Percentiles rank a stretch among this genome's conserved stretches.
Conservation (phyloP, 2,113 vertebrate species). For the Trogon surrucura region DNA sequence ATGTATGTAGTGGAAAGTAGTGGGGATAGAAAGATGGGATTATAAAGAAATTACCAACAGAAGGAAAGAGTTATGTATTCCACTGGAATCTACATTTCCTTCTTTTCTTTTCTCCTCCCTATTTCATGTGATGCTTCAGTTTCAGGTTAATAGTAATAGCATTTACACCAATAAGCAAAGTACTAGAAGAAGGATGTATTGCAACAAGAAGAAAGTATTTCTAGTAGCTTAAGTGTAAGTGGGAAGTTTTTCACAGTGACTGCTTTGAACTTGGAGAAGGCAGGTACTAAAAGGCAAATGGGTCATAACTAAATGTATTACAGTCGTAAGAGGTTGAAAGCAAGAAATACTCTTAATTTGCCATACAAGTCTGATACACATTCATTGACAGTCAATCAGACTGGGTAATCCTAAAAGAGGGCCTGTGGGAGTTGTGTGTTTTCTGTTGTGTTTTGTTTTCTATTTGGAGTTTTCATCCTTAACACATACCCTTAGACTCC, state of each 20-base stretch:
- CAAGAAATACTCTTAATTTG: constrained; percentile 18
- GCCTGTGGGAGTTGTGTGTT: constrained; percentile 9
- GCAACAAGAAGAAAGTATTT: not conserved
- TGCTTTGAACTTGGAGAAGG: constrained; percentile 19
- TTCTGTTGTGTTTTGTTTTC: constrained; percentile 29
- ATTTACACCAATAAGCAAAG: not conserved
- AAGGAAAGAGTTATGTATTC: not conserved
- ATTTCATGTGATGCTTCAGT: not conserved
- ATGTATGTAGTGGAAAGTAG: not conserved
- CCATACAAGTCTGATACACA: not conserved
- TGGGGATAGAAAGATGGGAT: not conserved
- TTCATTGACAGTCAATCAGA: constrained; percentile 9
- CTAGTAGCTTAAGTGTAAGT: not conserved
- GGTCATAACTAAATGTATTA: constrained; percentile 42
- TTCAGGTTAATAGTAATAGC: not conserved
- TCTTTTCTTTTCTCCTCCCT: not conserved
- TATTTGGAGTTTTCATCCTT: constrained; percentile 27
- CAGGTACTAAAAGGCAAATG: constrained; percentile 13
- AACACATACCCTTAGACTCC: not conserved
- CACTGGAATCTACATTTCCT: not conserved
- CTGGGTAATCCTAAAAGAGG: not conserved
- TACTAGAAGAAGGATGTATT: not conserved
- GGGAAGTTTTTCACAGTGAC: not conserved
- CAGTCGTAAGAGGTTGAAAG: constrained; percentile 28
- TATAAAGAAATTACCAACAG: not conserved